phyloP scores from a whole-genome alignment of 1,140 invertebrate species.

The Hypsibius dujardini region DNA sequence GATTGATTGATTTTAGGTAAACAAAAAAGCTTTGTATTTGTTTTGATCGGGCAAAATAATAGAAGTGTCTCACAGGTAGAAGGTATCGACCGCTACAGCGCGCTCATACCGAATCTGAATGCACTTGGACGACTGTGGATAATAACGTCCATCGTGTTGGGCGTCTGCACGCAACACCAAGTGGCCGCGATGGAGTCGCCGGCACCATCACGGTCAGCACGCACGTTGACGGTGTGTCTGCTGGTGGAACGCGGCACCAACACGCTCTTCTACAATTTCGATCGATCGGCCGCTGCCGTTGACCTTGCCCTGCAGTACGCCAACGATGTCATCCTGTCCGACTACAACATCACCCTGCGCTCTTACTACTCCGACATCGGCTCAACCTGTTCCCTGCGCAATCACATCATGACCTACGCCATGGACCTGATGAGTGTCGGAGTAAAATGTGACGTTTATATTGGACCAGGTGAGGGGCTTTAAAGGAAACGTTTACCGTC shows the following conservation, averaged over 20 bases:
- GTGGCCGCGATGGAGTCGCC: too few relatives aligned
- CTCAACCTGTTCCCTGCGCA: background rate
- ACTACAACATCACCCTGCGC: background rate
- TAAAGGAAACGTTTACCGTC: too few relatives aligned
- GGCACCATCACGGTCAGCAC: too few relatives aligned
- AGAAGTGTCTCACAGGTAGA: too few relatives aligned
- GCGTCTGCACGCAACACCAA: too few relatives aligned
- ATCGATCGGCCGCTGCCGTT: background rate
- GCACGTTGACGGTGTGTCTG: background rate
- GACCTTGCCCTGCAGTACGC: background rate
- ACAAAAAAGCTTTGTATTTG: too few relatives aligned
- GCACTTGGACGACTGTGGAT: background rate
- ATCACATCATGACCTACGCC: background rate
- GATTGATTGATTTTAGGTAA: too few relatives aligned
- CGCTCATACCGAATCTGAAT: background rate
- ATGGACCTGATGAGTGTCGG: background rate
- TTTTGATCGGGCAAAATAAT: too few relatives aligned
- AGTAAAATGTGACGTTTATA: background rate
- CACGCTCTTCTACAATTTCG: background rate
- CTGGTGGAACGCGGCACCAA: background rate
- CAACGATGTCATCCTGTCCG: background rate
- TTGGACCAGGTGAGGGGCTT: background rate
- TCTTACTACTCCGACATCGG: background rate
- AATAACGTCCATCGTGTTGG: too few relatives aligned
- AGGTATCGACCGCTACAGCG: background rate